Evolutionary conservation across 1,140 invertebrate genomes (phyloP).

Genomic region (Potamilus streckersoni): DNA sequence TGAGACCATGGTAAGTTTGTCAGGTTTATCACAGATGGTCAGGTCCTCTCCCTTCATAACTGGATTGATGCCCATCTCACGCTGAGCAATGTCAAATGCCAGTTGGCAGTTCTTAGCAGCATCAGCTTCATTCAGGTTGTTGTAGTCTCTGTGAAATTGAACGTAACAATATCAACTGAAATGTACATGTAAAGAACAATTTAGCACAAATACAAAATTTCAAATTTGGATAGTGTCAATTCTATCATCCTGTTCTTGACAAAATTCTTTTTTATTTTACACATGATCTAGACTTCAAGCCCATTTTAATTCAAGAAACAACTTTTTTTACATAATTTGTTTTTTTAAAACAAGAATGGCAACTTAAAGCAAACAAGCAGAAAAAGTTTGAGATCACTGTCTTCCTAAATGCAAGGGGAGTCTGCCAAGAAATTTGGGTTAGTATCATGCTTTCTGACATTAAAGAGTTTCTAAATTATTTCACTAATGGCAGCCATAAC

Average conservation of each 20-base stretch:
- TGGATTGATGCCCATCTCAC: slow-evolving; percentile 81
- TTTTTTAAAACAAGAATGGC: background rate
- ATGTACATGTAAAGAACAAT: background rate
- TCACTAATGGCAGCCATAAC: too few relatives aligned
- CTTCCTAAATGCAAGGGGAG: too few relatives aligned
- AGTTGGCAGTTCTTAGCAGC: slow-evolving; percentile 80
- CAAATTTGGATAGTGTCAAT: background rate
- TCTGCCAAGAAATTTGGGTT: too few relatives aligned
- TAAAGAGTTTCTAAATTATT: too few relatives aligned
- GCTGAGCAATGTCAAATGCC: slow-evolving; percentile 84
- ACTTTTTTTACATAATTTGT: background rate
- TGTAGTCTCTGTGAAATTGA: slow-evolving; percentile 72
- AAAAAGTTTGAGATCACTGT: too few relatives aligned
- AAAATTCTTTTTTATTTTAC: slow-evolving; percentile 1
- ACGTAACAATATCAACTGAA: background rate
- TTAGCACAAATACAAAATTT: background rate
- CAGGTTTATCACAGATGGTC: slow-evolving; percentile 77
- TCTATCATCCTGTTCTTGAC: background rate
- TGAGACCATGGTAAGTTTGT: slow-evolving; percentile 82
- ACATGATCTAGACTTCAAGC: background rate
- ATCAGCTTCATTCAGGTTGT: slow-evolving; percentile 76
- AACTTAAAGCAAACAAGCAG: too few relatives aligned
- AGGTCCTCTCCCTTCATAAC: slow-evolving; percentile 87
- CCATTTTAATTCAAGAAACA: background rate
- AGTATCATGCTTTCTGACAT: too few relatives aligned